Conservation (phyloP, 2,797 vertebrate genomes). For the Zenarchopterus dispar region DNA sequence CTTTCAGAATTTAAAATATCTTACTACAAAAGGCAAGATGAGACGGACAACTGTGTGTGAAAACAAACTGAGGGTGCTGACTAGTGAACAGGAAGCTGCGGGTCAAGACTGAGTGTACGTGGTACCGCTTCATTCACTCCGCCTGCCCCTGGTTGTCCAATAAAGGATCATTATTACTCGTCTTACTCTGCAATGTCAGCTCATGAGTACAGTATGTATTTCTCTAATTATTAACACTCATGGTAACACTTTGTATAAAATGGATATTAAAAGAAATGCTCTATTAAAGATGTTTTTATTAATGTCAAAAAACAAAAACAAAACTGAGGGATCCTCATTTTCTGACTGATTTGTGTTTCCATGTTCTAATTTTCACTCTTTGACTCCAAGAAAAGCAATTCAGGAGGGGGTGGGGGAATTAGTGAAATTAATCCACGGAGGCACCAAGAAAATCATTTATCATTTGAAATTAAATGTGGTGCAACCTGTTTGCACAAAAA, state of each 20-base stretch:
- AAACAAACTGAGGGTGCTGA: too few species aligned
- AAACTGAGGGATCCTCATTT: conserved; percentile 29
- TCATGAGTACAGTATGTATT: conserved; percentile 40
- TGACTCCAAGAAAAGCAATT: conserved; percentile 9
- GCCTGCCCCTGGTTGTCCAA: conserved; percentile 16
- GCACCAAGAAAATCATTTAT: conserved; percentile 41
- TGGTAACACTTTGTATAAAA: conserved; percentile 65
- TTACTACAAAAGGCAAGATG: background rate
- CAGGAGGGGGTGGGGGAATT: conserved; percentile 34
- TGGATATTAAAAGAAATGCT: conserved; percentile 57
- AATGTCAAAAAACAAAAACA: conserved; percentile 51
- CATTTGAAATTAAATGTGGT: conserved; percentile 48
- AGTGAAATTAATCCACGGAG: conserved; percentile 30
- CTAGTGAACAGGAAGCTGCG: too few species aligned
- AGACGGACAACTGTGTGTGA: too few species aligned
- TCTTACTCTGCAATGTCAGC: conserved; percentile 18
- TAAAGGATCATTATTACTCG: conserved; percentile 26
- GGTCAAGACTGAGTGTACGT: too few species aligned
- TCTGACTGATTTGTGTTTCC: conserved; percentile 21
- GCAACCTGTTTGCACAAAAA: conserved; percentile 25
- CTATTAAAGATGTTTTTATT: conserved; percentile 81
- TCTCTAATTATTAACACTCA: conserved; percentile 34
- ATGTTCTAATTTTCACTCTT: conserved; percentile 33
- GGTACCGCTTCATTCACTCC: background rate
- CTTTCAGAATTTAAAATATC: conserved; percentile 14